A percentile compares a stretch with the other conserved stretches of the same genome.
Conservation (phyloP, 2,888 invertebrate species). For the Notodonta ziczac region DNA sequence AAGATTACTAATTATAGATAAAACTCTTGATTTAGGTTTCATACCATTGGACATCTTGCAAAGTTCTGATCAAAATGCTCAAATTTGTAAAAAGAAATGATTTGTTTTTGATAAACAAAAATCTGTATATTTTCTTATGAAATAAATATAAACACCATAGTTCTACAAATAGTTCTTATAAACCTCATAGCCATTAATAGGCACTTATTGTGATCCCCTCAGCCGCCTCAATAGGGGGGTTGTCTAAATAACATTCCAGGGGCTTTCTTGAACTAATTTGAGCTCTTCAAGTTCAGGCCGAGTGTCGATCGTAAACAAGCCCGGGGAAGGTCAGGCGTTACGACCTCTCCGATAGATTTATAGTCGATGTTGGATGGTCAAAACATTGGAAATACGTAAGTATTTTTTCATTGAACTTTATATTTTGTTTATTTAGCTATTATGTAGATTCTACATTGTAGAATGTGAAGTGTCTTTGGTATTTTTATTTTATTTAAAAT, state of each 20-base stretch:
- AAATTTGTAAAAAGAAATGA: too few species aligned
- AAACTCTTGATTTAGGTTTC: too few species aligned
- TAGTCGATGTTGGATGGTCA: constrained; percentile 7
- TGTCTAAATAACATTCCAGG: constrained; percentile 17
- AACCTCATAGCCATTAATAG: too few species aligned
- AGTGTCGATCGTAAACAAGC: constrained; percentile 22
- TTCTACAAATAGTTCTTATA: too few species aligned
- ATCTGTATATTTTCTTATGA: too few species aligned
- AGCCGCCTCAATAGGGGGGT: neutral
- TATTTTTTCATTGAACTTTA: neutral
- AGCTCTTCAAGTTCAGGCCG: neutral
- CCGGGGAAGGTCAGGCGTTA: constrained; percentile 19
- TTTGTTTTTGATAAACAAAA: too few species aligned
- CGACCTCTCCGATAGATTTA: constrained; percentile 17
- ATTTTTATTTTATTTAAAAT: neutral
- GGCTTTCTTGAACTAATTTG: neutral
- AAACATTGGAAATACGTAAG: neutral
- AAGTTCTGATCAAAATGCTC: too few species aligned
- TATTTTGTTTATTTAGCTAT: neutral
- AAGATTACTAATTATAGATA: too few species aligned
- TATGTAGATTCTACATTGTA: neutral
- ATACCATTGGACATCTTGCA: too few species aligned
- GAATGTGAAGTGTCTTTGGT: neutral
- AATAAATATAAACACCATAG: too few species aligned
- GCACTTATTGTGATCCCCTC: too few species aligned